Evolutionary conservation across 2,888 invertebrate species (phyloP).

Genomic region (Stenurella melanura): DNA sequence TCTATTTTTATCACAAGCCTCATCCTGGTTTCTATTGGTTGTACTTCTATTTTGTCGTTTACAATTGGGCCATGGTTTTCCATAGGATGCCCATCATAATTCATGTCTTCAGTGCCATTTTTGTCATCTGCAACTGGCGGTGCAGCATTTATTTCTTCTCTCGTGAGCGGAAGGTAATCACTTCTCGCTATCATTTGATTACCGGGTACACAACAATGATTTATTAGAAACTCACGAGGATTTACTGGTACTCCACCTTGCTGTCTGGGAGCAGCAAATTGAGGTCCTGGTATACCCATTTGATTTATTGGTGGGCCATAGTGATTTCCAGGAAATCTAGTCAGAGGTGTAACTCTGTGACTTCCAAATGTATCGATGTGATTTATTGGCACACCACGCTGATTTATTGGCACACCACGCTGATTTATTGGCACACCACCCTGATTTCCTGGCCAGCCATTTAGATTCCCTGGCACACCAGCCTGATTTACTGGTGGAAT

Average conservation of each 20-base stretch:
- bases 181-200: neutral
- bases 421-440: neutral
- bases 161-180: neutral
- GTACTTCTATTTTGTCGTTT: neutral
- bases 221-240: neutral
- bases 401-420: neutral
- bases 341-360: neutral
- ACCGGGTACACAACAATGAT: neutral
- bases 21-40: constrained; percentile 5
- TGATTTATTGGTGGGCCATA: constrained; percentile 16
- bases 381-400: neutral
- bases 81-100: neutral
- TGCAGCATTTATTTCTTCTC: neutral
- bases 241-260: neutral
- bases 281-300: neutral
- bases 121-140: neutral
- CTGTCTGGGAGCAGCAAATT: neutral
- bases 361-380: neutral
- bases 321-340: neutral
- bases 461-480: neutral
- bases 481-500: constrained; percentile 10
- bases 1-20: constrained; percentile 31
- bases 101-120: neutral
- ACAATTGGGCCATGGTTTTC: neutral
- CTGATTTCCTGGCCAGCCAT: neutral